Evolutionary conservation across 2,888 invertebrate species (phyloP).

Genomic region (Caenorhabditis sp.): DNA sequence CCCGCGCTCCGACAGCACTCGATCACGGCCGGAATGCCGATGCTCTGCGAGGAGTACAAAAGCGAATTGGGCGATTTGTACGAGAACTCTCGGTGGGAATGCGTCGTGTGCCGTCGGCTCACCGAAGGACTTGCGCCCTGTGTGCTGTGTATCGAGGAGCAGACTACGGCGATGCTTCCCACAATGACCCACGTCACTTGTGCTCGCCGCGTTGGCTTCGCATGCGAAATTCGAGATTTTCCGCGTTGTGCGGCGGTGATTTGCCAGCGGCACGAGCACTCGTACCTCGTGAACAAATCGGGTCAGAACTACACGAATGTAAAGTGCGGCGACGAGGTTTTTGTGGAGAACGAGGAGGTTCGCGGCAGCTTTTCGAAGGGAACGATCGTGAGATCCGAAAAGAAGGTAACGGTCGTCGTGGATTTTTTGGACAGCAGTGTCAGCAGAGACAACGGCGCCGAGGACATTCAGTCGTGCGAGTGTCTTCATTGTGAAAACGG

Average conservation of each 20-base stretch:
- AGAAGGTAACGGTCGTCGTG: slow-evolving; percentile 78
- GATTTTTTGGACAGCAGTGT: slow-evolving; percentile 84
- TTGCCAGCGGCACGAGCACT: slow-evolving; percentile 55
- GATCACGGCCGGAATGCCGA: slow-evolving; percentile 4
- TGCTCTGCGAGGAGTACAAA: slow-evolving; percentile 17
- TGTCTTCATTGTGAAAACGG: slow-evolving; percentile 54
- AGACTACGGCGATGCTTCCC: slow-evolving; percentile 76
- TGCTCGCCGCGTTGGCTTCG: slow-evolving; percentile 80
- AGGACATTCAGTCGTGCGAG: slow-evolving; percentile 59
- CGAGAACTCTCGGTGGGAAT: slow-evolving; percentile 52
- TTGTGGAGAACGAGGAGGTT: slow-evolving; percentile 4
- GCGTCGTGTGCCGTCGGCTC: slow-evolving; percentile 39
- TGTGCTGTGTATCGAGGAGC: slow-evolving; percentile 37
- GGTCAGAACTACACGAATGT: background rate
- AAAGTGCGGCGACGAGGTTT: slow-evolving; percentile 27
- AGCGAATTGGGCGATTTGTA: slow-evolving; percentile 34
- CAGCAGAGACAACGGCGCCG: slow-evolving; percentile 83
- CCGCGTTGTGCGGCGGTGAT: slow-evolving; percentile 54
- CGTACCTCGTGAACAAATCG: slow-evolving; percentile 16
- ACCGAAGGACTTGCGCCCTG: slow-evolving; percentile 57
- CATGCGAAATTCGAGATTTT: slow-evolving; percentile 56
- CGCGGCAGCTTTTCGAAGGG: background rate
- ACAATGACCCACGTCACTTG: slow-evolving; percentile 82
- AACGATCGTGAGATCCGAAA: slow-evolving; percentile 6
- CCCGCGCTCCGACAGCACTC: slow-evolving; percentile 37